phyloP scores from a whole-genome alignment of 2,113 vertebrate genomes.

The Labrus mixtus region DNA sequence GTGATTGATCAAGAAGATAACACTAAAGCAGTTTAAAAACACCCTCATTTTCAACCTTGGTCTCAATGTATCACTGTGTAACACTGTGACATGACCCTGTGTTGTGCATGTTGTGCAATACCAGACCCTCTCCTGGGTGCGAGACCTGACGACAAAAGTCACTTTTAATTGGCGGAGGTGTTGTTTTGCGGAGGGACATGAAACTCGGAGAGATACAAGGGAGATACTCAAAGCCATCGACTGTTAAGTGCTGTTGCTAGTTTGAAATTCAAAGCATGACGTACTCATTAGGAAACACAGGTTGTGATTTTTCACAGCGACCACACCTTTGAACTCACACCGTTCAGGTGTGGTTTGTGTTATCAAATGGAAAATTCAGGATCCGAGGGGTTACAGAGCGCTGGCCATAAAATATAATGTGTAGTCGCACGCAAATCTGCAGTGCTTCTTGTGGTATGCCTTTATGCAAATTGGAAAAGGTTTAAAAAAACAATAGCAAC shows the following conservation, averaged over 20 bases:
- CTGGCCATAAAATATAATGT: background rate
- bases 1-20: too few species aligned
- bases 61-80: background rate
- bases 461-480: constrained; percentile 52
- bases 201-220: constrained; percentile 3
- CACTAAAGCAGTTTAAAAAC: background rate
- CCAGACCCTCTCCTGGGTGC: constrained; percentile 56
- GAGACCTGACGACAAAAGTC: constrained; percentile 36
- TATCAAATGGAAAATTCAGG: background rate
- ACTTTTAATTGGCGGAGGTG: constrained; percentile 77
- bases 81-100: background rate
- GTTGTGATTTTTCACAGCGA: background rate
- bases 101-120: background rate
- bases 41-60: background rate
- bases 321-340: background rate
- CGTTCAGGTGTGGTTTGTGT: background rate
- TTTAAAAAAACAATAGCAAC: background rate
- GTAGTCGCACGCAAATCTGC: constrained; percentile 47
- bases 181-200: constrained; percentile 64
- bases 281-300: background rate
- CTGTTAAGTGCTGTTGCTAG: background rate
- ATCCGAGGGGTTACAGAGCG: background rate
- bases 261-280: background rate
- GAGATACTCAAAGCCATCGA: background rate
- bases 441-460: constrained; percentile 20